Percentiles rank a stretch among this genome's conserved stretches.
These are phyloP conservation scores for Larimichthys crocea DNA, from an alignment of 2,113 vertebrate genomes.

Conservation along the genomic window DNA sequence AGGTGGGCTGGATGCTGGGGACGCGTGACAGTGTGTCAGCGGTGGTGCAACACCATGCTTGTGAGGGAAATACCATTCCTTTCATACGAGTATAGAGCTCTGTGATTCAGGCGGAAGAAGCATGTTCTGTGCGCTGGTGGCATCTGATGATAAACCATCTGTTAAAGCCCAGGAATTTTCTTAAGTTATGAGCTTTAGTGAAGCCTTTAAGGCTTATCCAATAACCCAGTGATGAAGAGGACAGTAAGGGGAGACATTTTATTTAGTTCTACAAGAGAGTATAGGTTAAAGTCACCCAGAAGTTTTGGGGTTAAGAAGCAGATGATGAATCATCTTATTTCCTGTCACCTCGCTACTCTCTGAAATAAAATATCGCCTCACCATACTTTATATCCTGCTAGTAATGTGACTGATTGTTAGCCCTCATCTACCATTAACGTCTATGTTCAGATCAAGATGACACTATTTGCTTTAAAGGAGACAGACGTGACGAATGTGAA, in stretches of 20 bases:
- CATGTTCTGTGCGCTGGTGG: background rate
- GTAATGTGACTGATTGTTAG: too few species aligned
- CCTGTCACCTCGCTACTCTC: background rate
- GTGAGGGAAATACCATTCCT: slow-evolving; percentile 51
- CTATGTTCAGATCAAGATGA: background rate
- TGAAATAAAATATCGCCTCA: background rate
- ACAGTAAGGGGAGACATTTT: background rate
- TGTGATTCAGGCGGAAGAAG: background rate
- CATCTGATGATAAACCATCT: slow-evolving; percentile 24
- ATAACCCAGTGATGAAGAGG: background rate
- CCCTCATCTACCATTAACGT: background rate
- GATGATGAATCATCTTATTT: background rate
- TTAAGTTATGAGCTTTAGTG: slow-evolving; percentile 11
- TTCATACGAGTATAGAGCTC: slow-evolving; percentile 17
- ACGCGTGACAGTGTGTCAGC: slow-evolving; percentile 53
- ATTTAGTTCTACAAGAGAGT: background rate
- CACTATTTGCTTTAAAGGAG: background rate
- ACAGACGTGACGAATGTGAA: too few species aligned
- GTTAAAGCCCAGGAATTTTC: slow-evolving; percentile 20
- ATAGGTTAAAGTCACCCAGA: background rate
- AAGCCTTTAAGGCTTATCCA: background rate
- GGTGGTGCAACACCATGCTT: slow-evolving; percentile 60
- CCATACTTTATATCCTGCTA: background rate
- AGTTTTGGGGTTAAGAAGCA: background rate
- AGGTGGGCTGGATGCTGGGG: slow-evolving; percentile 57